Evolutionary conservation across 2,888 invertebrate species (phyloP).

Genomic region (Agriopis marginaria): DNA sequence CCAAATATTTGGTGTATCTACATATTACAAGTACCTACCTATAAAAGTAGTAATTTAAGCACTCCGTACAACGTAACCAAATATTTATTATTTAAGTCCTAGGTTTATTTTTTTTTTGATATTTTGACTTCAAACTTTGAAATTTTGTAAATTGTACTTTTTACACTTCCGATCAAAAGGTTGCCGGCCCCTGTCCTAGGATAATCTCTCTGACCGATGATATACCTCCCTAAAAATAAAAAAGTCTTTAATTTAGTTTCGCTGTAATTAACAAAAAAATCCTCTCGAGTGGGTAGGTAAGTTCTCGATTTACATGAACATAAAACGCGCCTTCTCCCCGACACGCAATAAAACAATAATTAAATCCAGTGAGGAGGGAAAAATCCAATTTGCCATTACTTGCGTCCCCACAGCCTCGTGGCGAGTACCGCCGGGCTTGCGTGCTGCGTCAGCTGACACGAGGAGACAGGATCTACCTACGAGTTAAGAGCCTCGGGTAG

Average conservation of each 20-base stretch:
- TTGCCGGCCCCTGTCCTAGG: no score
- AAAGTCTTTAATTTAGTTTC: constrained; percentile 4
- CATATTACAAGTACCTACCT: no score
- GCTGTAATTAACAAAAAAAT: constrained; percentile 5
- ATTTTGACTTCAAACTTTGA: no score
- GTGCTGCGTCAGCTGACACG: constrained; percentile 28
- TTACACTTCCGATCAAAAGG: no score
- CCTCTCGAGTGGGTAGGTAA: constrained; percentile 34
- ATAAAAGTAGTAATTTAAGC: no score
- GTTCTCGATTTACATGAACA: constrained; percentile 59
- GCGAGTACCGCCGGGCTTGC: constrained; percentile 13
- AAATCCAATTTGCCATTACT: constrained; percentile 82
- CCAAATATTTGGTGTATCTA: no score
- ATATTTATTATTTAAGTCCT: no score
- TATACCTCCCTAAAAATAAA: not conserved
- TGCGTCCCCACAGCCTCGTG: constrained; percentile 1
- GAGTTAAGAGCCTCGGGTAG: not conserved
- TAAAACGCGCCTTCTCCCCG: constrained; percentile 49
- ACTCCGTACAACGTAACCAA: no score
- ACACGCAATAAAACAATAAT: constrained; percentile 81
- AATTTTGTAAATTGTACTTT: no score
- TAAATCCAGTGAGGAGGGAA: constrained; percentile 69
- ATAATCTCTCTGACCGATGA: no score
- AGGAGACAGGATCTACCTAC: not conserved
- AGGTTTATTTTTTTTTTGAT: no score